A percentile compares a stretch with the other conserved stretches of the same genome.
Conservation (phyloP, 2,113 vertebrate species). For the Osmerus mordax region DNA sequence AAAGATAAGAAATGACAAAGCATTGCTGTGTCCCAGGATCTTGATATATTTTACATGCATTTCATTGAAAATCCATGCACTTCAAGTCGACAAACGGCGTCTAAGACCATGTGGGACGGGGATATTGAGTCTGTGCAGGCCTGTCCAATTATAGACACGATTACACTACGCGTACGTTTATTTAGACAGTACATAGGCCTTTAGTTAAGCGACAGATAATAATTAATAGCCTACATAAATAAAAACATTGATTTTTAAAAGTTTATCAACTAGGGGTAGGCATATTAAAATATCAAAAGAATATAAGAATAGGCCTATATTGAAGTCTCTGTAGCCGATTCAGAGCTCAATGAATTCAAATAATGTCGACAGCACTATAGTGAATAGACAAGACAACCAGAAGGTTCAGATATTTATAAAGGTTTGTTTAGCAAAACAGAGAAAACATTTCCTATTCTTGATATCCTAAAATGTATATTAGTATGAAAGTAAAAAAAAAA, state of each 20-base stretch:
- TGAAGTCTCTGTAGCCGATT: too few relatives aligned
- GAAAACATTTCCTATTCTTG: too few relatives aligned
- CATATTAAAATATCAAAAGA: neutral
- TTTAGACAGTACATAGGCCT: neutral
- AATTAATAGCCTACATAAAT: neutral
- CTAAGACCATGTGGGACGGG: neutral
- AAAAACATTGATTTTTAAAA: neutral
- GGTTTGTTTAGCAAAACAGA: too few relatives aligned
- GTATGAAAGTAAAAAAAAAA: neutral
- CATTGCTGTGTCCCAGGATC: too few relatives aligned
- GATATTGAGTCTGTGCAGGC: neutral
- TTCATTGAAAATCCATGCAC: too few relatives aligned
- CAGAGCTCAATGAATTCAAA: too few relatives aligned
- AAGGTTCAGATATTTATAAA: too few relatives aligned
- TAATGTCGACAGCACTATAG: too few relatives aligned
- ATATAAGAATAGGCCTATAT: neutral
- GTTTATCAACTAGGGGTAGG: neutral
- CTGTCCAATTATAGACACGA: neutral
- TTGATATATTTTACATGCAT: too few relatives aligned
- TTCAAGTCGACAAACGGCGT: too few relatives aligned
- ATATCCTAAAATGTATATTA: neutral
- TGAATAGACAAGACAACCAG: too few relatives aligned
- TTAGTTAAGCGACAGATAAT: neutral
- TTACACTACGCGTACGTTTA: neutral
- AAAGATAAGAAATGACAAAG: too few relatives aligned